A percentile compares a stretch with the other conserved stretches of the same genome.
Conservation (phyloP, 1,140 invertebrate genomes). For the Bombus consobrinus region DNA sequence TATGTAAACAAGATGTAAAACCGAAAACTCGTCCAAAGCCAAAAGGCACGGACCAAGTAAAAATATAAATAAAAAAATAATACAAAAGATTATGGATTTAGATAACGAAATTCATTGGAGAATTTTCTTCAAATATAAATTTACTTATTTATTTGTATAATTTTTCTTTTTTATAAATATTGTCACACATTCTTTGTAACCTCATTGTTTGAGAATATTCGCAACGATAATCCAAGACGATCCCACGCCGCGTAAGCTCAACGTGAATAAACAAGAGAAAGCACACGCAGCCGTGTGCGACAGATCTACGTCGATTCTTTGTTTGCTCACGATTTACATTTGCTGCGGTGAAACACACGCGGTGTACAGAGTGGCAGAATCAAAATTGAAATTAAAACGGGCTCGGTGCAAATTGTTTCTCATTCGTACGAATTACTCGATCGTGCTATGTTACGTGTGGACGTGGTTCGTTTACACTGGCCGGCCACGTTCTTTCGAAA, state of each 20-base stretch:
- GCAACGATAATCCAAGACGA: background rate
- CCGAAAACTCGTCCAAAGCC: no score
- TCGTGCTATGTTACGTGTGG: background rate
- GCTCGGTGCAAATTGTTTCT: conserved; percentile 58
- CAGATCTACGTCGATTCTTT: conserved; percentile 43
- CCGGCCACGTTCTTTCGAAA: conserved; percentile 19
- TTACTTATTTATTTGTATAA: background rate
- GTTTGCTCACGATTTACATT: conserved; percentile 63
- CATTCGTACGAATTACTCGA: conserved; percentile 47
- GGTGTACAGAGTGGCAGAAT: conserved; percentile 46
- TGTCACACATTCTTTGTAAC: background rate
- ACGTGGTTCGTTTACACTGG: conserved; percentile 21
- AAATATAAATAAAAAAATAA: no score
- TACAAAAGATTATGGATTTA: background rate
- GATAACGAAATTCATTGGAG: background rate
- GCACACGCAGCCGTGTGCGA: conserved; percentile 13
- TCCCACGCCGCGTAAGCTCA: background rate
- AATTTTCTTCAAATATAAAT: background rate
- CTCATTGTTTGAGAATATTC: background rate
- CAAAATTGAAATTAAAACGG: conserved; percentile 68
- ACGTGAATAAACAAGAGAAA: conserved; percentile 23
- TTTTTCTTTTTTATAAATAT: no score
- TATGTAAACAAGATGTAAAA: no score
- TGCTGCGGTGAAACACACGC: conserved; percentile 23
- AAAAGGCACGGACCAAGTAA: no score